Evolutionary conservation across 1,140 invertebrate species (phyloP), one percentile per base, ranked within the genome.

Genomic region (Nasonia longicornis): DNA sequence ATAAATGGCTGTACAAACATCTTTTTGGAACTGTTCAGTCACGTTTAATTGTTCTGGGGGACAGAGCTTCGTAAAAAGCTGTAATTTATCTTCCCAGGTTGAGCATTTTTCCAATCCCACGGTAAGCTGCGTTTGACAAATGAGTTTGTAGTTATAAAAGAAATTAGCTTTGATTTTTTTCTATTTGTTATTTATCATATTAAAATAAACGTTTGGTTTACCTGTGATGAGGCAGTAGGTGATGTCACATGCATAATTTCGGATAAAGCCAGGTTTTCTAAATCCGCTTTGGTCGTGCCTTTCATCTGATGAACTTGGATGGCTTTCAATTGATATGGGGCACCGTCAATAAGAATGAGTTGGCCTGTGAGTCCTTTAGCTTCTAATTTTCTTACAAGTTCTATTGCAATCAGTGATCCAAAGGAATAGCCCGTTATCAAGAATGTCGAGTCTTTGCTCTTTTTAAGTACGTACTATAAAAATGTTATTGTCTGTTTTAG

Each of bases 1-100:
- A 80, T 92, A 95, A 80, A 92, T 88, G 3, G 89, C 88, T 1
- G 84, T 85, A 8, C 92, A 89, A 10, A 94, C 85, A 0, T 83
- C 82, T 4, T 84, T 87, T 12, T 92, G 89, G 80, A 93, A 92
- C 38, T 93, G 88, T 84, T 35, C 22, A 35, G 69, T 7, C 48
- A 85, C 22, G 38, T 31, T 72, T 11, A 63, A 52, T 16, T 52
- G 0, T 69, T 14, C 66, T 22, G 4, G 20, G 1, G 66, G 14
- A 67, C 26, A 71, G 48, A 0, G 64, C 38, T 0, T n/a, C 14
- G 87, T 8, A 1, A 91, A 83, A 7, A 26, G 35, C 0, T 90
- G 82, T 14, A 92, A 29, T 81, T 90, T 91, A 45, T 89, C 82
- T 2, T 89, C 81, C 90, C 90, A 91, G 1, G 84, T 86, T 38